Base-by-base conservation (phyloP, 2,888 invertebrate species). In the Octonoba sinensis region DNA sequence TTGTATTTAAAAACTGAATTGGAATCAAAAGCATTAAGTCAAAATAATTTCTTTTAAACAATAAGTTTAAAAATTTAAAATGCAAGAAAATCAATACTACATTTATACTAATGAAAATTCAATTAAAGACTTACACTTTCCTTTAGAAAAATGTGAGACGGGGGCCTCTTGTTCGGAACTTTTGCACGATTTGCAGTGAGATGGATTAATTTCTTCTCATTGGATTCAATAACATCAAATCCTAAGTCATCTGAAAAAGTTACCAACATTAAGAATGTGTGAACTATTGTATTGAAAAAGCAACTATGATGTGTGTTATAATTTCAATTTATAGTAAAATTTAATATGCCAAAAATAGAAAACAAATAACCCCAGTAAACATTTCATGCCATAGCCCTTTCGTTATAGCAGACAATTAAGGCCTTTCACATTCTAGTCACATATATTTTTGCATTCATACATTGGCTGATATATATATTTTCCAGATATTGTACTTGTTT, bases 121-220 rank as follows among this genome's bases (percentile, higher is more conserved):
- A 27, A 62, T n/a, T 44, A 36, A 8, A 36, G 11, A 85, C 86
- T 82, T 86, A 88, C 88, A 72, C 79, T 85, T 59, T 88, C 88
- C 75, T 87, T 87, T 54, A 87, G 84, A 84, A 89, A 88, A 70
- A 89, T 86, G 81, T 90, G 90, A 46, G 92, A 92, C 2, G 93
- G 93, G n/a, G 91, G 92, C 86, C 93, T 90, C 86, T 93, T 89
- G 82, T 91, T 90, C 49, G 93, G 93, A 24, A 85, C 92, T 89
- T 92, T 92, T 16, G 91, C 92, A 85, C 88, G 84, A 78, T 85
- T 86, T 22, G 88, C 88, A 20, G 89, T 89, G 66, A 88, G 85
- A 83, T 89, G 88, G 11, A 85, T 85, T 51, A 89, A 85, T 84
- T 88, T 88, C 71, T 88, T 88, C 8, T 71, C 59, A 64, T 20